A percentile compares a stretch with the other conserved stretches of the same genome.
phyloP scores from a whole-genome alignment of 2,797 vertebrate species.

The Schizopygopsis malacanthus region DNA sequence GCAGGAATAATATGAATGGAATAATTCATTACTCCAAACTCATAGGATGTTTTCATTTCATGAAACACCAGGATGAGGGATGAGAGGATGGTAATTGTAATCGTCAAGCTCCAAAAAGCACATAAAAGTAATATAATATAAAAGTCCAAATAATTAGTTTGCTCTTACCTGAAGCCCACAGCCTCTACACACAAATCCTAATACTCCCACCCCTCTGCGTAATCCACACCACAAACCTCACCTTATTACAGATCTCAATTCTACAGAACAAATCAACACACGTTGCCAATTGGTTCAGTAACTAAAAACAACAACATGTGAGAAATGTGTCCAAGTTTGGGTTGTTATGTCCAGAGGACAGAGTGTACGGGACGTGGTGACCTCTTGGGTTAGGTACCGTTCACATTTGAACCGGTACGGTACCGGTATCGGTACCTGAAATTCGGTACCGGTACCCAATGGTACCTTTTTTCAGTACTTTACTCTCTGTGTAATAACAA shows the following conservation, averaged over 20 bases:
- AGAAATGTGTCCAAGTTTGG: neutral
- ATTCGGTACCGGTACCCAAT: no score
- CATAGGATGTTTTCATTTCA: neutral
- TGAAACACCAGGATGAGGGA: constrained; percentile 9
- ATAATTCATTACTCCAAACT: neutral
- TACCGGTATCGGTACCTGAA: no score
- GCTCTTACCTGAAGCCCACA: neutral
- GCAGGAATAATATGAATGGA: neutral
- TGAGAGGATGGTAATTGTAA: neutral
- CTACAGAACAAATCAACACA: neutral
- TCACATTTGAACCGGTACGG: no score
- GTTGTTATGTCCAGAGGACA: neutral
- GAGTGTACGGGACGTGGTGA: neutral
- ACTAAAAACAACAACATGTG: neutral
- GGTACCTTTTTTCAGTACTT: no score
- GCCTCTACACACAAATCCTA: neutral
- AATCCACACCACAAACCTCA: neutral
- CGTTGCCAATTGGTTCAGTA: neutral
- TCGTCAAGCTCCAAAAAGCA: constrained; percentile 15
- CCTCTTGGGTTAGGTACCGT: neutral
- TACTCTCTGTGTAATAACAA: no score
- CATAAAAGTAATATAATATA: neutral
- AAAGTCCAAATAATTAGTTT: neutral
- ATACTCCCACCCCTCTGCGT: neutral
- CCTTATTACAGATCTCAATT: neutral